phyloP scores from a whole-genome alignment of 2,797 vertebrate genomes.

The Cyprinella venusta region DNA sequence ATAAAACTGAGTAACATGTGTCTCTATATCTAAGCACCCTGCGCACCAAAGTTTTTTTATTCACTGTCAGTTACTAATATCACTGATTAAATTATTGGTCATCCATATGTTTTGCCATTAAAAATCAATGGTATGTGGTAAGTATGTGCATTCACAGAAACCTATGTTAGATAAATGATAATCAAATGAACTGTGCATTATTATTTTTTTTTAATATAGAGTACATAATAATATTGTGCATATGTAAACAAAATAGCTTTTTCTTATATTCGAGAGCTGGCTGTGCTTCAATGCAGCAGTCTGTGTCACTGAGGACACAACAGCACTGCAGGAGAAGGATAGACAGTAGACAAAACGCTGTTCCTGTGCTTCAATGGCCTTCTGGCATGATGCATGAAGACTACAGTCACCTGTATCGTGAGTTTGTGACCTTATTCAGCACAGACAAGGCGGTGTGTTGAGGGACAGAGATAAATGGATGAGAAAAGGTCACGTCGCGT shows the following conservation, averaged over 20 bases:
- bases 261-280: neutral
- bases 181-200: neutral
- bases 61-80: neutral
- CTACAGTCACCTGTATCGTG: constrained; percentile 1
- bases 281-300: neutral
- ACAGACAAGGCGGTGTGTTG: neutral
- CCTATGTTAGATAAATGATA: neutral
- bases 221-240: neutral
- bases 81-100: neutral
- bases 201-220: neutral
- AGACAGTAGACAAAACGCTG: constrained; percentile 10
- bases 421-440: neutral
- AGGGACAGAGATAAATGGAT: constrained; percentile 7
- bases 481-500: constrained; percentile 20
- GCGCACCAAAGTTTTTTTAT: neutral
- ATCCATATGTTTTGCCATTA: neutral
- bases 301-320: neutral
- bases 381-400: constrained; percentile 8
- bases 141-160: neutral
- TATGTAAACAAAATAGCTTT: neutral
- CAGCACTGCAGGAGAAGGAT: constrained; percentile 10
- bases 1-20: neutral
- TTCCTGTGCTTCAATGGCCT: constrained; percentile 3
- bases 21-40: neutral
- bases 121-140: neutral